Conservation (phyloP, 2,113 vertebrate genomes). For the Reinhardtius hippoglossoides region DNA sequence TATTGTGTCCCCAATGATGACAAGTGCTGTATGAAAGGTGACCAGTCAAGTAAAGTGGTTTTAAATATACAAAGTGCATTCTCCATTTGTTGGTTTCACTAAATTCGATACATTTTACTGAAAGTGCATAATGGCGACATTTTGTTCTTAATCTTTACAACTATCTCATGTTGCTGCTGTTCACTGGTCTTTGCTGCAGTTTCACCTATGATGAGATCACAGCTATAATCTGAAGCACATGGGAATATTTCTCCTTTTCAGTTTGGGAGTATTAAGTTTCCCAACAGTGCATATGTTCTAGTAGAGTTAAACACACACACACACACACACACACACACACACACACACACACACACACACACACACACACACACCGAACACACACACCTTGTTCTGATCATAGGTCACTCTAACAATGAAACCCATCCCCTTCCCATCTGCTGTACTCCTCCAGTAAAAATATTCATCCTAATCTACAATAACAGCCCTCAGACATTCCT, state of each 20-base stretch:
- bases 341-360: constrained; percentile 25
- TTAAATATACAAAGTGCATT: too few species aligned
- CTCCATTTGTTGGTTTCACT: too few species aligned
- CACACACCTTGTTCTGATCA: constrained; percentile 58
- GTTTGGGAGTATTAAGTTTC: constrained; percentile 27
- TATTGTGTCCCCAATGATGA: too few species aligned
- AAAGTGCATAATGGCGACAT: not conserved
- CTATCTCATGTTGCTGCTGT: constrained; percentile 8
- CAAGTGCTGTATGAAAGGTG: too few species aligned
- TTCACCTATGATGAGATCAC: constrained; percentile 17
- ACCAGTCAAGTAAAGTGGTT: too few species aligned
- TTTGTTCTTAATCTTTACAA: not conserved
- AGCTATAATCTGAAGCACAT: constrained; percentile 65
- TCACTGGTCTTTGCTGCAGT: not conserved
- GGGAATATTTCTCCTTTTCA: constrained; percentile 53
- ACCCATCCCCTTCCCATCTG: constrained; percentile 62
- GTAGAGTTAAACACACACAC: constrained; percentile 26
- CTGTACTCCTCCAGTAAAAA: constrained; percentile 63
- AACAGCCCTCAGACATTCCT: constrained; percentile 69
- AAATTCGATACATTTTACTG: too few species aligned
- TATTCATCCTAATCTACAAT: constrained; percentile 66
- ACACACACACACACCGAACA: constrained; percentile 14
- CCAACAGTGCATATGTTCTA: constrained; percentile 27
- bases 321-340: constrained; percentile 22
- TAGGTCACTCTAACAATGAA: constrained; percentile 44